Percentiles rank a stretch among this genome's conserved stretches.
Conservation (phyloP, 2,113 vertebrate genomes). For the Caranx melampygus region DNA sequence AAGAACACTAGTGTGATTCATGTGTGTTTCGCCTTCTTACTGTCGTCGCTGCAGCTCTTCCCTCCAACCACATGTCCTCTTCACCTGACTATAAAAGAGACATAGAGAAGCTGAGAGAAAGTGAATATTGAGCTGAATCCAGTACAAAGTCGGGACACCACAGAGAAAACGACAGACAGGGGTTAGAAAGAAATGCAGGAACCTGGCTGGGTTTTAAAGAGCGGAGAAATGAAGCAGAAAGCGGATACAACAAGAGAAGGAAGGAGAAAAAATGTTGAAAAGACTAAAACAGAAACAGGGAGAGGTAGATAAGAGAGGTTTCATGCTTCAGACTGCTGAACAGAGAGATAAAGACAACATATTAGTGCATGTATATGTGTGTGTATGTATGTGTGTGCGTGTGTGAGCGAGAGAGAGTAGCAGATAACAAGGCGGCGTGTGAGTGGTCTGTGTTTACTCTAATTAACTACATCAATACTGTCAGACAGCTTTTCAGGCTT, state of each 20-base stretch:
- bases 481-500: constrained; percentile 66
- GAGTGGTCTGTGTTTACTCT: constrained; percentile 72
- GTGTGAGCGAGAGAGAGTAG: constrained; percentile 44
- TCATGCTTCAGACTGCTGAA: constrained; percentile 58
- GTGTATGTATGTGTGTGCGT: constrained; percentile 7
- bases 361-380: constrained; percentile 41
- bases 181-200: background rate
- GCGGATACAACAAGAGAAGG: background rate
- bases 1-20: constrained; percentile 27
- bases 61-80: constrained; percentile 54
- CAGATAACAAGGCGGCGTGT: constrained; percentile 64
- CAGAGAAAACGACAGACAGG: constrained; percentile 10
- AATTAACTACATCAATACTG: constrained; percentile 79
- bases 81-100: constrained; percentile 6
- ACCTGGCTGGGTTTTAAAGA: constrained; percentile 37
- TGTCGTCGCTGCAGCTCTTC: background rate
- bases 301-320: constrained; percentile 48
- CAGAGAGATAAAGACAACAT: constrained; percentile 59
- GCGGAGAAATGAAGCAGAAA: constrained; percentile 6
- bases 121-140: background rate
- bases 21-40: constrained; percentile 19
- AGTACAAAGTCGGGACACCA: constrained; percentile 7
- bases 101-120: background rate
- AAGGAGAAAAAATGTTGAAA: constrained; percentile 5
- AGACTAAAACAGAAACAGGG: constrained; percentile 26